These are phyloP conservation scores for Bubalus kerabau DNA, from an alignment of 2,113 vertebrate genomes.

Conservation along the genomic window DNA sequence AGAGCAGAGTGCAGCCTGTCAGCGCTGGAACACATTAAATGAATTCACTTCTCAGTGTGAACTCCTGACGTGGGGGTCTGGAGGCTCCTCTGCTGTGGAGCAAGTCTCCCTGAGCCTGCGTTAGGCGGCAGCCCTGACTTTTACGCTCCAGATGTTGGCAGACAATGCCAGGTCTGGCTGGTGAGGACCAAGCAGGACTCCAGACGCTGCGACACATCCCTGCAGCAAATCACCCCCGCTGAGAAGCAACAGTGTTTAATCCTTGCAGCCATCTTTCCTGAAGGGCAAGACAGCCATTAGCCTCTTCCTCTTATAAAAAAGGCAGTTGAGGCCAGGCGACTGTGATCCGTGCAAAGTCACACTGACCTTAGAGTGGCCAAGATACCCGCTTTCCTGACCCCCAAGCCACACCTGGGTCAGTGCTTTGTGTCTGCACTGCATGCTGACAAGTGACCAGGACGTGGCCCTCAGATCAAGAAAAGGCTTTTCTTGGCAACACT, in stretches of 20 bases:
- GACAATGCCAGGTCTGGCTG: neutral
- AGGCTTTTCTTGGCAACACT: neutral
- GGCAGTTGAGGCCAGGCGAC: neutral
- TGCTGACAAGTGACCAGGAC: rapidly evolving
- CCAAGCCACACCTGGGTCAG: neutral
- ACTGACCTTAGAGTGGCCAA: neutral
- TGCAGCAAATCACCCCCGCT: neutral
- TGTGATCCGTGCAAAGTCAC: neutral
- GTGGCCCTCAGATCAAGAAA: neutral
- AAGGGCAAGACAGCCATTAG: neutral
- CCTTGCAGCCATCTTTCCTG: neutral
- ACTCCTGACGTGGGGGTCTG: neutral
- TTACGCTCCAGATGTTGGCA: neutral
- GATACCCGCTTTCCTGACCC: neutral
- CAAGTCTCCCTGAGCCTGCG: neutral
- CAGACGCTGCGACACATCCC: neutral
- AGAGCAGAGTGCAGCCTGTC: neutral
- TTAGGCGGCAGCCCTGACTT: neutral
- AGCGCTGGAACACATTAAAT: neutral
- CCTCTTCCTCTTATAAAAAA: neutral
- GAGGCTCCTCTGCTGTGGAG: neutral
- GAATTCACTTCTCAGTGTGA: neutral
- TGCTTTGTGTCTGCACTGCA: neutral
- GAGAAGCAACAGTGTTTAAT: neutral
- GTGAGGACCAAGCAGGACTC: neutral